These are phyloP conservation scores for Synergus gifuensis DNA, from an alignment of 2,888 invertebrate species.

Conservation along the genomic window DNA sequence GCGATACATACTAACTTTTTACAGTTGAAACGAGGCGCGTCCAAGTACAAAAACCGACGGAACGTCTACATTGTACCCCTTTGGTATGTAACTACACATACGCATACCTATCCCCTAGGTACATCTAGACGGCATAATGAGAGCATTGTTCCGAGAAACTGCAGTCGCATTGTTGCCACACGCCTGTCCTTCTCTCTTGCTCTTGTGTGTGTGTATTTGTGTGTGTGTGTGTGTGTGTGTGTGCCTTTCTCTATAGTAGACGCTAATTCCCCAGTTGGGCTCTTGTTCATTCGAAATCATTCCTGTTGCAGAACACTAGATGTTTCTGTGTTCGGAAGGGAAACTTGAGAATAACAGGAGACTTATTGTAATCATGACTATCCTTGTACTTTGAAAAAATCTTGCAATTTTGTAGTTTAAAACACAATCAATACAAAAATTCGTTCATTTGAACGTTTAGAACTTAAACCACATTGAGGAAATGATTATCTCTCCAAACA, in stretches of 20 bases:
- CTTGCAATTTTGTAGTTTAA: neutral
- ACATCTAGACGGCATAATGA: slow-evolving; percentile 72
- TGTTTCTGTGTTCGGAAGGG: slow-evolving; percentile 46
- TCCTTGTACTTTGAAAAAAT: neutral
- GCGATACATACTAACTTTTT: slow-evolving; percentile 55
- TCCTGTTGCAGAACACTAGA: slow-evolving; percentile 52
- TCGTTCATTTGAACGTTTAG: too few species aligned
- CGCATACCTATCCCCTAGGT: slow-evolving; percentile 60
- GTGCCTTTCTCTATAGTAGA: slow-evolving; percentile 52
- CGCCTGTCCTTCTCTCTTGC: slow-evolving; percentile 58
- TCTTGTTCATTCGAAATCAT: slow-evolving; percentile 55
- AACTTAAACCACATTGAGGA: too few species aligned
- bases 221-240: slow-evolving; percentile 45
- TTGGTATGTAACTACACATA: slow-evolving; percentile 59
- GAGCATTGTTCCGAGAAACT: slow-evolving; percentile 76
- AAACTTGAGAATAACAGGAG: slow-evolving; percentile 7
- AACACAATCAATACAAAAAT: too few species aligned
- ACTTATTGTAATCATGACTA: neutral
- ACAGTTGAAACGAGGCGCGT: slow-evolving; percentile 59
- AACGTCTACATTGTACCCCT: slow-evolving; percentile 62
- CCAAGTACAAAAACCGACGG: slow-evolving; percentile 57
- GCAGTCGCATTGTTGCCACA: slow-evolving; percentile 73
- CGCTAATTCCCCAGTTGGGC: slow-evolving; percentile 59
- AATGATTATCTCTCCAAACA: too few species aligned
- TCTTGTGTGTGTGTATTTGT: neutral